Base-by-base conservation (phyloP, 2,888 invertebrate species). In the Phorcus lineatus region DNA sequence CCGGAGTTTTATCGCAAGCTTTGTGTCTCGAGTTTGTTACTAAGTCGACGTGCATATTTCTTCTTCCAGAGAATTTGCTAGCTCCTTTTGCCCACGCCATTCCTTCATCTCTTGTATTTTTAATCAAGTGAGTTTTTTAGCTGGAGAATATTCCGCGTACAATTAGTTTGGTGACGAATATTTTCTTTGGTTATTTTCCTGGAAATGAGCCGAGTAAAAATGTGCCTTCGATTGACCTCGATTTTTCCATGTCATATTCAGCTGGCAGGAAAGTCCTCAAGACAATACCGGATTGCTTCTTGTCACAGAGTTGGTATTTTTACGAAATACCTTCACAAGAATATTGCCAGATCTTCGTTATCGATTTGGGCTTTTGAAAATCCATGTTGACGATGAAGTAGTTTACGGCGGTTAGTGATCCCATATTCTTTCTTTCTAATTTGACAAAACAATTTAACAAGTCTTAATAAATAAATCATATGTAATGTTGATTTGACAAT, bases 111-210 rank as follows among this genome's bases (percentile, higher is more conserved):
- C 28, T 22, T 62, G 28, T 62, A 62, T 62, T 62, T 62, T 62
- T 62, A 62, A 62, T 28, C 62, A 62, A 13, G 17, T 11, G 16
- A 28, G 17, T 62, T 62, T 62, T 62, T 28, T 7, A 6, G 62
- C 62, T 62, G 24, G 24, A 24, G 28, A 62, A 62, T 62, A 28
- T 62, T 17, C 62, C 62, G 24, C 22, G 62, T 62, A 62, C 62
- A 62, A 62, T 62, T 62, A 62, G 62, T 62, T 62, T 62, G 28
- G 62, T 24, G 62, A 62, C 62, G 62, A 62, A 62, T 62, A 28
- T 62, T 62, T 62, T 24, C 62, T 24, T 22, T 28, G 24, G 62
- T 62, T 62, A 62, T 62, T 22, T 62, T 28, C 24, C 24, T 28
- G 62, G 28, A 28, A 24, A 62, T 13, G 62, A 13, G 24, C 24